A percentile compares a stretch with the other conserved stretches of the same genome.
These are phyloP conservation scores for Limnothrissa miodon DNA, from an alignment of 2,113 vertebrate genomes.

Conservation along the genomic window DNA sequence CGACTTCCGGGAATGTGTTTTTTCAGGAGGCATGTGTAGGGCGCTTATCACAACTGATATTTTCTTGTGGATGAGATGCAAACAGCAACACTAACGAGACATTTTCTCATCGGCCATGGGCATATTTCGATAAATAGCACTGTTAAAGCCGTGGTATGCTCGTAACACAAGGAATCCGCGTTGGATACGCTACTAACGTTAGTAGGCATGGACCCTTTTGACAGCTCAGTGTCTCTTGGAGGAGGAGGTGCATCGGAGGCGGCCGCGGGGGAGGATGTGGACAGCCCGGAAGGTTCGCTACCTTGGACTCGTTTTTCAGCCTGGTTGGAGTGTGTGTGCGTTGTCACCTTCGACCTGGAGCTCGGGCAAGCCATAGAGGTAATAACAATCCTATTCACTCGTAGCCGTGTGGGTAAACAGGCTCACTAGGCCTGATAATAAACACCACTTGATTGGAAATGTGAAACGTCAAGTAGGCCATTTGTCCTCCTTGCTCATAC, in stretches of 20 bases:
- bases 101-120: background rate
- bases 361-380: slow-evolving; percentile 94
- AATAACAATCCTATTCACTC: background rate
- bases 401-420: background rate
- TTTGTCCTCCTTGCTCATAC: background rate
- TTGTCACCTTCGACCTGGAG: slow-evolving; percentile 93
- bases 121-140: background rate
- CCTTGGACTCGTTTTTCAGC: slow-evolving; percentile 84
- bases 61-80: background rate
- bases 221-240: slow-evolving; percentile 46
- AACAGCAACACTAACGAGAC: background rate
- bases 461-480: background rate
- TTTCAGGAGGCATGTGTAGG: background rate
- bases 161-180: background rate
- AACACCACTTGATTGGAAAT: background rate
- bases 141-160: background rate
- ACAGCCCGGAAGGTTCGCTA: slow-evolving; percentile 36
- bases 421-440: background rate
- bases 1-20: background rate
- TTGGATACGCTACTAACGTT: background rate
- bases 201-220: slow-evolving; percentile 64
- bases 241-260: slow-evolving; percentile 27
- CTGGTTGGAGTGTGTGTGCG: slow-evolving; percentile 89
- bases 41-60: slow-evolving; percentile 4
- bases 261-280: slow-evolving; percentile 3